Evolutionary conservation across 92 coral and sea anemone species (phyloP), one percentile per base, ranked within the genome.

Genomic region (Umimayanthus chanpuru): DNA sequence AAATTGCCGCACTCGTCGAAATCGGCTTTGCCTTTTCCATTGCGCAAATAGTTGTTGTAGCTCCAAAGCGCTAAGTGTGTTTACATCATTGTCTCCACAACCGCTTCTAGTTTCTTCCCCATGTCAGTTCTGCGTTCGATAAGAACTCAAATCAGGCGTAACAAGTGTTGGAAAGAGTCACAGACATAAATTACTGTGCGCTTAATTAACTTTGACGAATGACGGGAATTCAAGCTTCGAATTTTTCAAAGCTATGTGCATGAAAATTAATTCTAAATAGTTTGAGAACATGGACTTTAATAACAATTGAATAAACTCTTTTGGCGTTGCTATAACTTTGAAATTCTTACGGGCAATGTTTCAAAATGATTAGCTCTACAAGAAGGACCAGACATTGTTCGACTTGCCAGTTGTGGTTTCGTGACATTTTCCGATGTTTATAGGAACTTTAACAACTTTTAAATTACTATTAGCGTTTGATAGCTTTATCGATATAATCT

Each of bases 121-220:
- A 32, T 32, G 36, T 32, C 36, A 32, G 36, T 32, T 77, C 81
- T 44, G 36, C 12, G 12, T 14, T 18, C 8, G 36, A 25, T 11
- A 14, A 1, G 81, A 41, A 50, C 76, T 72, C 76, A 72, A 28
- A 7, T 16, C 76, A 72, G 36, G 76, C 36, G 40, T 36, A 72
- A 72, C 36, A 29, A 29, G 41, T 25, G 49, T 49, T n/a, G 9
- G 61, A 78, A 78, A 15, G 65, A 50, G 58, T 44, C 38, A 7
- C 65, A 78, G 82, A 78, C 58, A 78, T 78, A 44, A n/a, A 78
- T 78, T 26, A 53, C 66, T 78, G 40, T 9, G 32, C 28, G 82
- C n/a, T 78, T 26, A 78, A 78, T 53, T 49, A 78, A 78, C 65
- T 44, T 78, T 78, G 82, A 78, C 82, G 82, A 78, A 78, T 78